Evolutionary conservation across 2,113 vertebrate genomes (phyloP).

Genomic region (Sakesphorus luctuosus): DNA sequence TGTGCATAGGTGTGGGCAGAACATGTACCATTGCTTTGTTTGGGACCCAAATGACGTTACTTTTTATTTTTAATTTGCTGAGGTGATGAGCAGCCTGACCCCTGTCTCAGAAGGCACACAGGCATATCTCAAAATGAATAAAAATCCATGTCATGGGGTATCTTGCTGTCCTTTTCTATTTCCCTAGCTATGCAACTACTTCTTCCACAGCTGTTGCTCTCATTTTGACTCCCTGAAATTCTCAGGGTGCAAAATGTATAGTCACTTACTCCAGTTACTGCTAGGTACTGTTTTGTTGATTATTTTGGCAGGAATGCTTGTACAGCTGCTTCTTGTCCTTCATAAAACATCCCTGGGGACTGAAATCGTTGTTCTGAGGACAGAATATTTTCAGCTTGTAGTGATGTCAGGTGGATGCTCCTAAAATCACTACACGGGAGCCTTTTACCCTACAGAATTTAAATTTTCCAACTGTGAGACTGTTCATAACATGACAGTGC

Average conservation of each 20-base stretch:
- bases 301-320: conserved; percentile 29
- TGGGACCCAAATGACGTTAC: background rate
- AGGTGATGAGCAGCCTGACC: background rate
- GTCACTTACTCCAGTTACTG: background rate
- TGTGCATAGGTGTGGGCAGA: background rate
- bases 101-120: background rate
- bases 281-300: background rate
- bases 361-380: background rate
- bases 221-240: background rate
- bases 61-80: background rate
- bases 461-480: background rate
- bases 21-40: background rate
- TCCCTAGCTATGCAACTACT: background rate
- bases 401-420: background rate
- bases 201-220: background rate
- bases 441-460: background rate
- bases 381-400: background rate
- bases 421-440: background rate
- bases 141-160: background rate
- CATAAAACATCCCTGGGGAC: background rate
- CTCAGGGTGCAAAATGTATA: background rate
- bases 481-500: background rate
- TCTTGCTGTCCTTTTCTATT: background rate
- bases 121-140: background rate
- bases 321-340: conserved; percentile 21